Percentiles rank a stretch among this genome's conserved stretches.
Evolutionary conservation across 1,140 invertebrate species (phyloP).

Genomic region (Neomicropteryx cornuta): DNA sequence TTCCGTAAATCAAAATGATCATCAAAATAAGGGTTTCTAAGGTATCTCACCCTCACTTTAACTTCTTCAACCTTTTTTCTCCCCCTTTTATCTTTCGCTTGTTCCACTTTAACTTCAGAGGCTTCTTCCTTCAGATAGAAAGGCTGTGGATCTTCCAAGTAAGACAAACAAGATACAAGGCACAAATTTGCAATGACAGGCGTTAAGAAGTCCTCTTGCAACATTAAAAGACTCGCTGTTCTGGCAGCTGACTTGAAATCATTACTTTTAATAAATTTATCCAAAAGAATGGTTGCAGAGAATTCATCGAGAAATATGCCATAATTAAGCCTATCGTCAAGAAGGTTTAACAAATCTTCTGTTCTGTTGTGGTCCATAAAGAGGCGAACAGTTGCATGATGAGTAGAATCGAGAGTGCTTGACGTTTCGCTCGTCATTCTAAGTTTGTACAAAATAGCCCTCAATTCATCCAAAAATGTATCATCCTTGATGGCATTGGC

Average conservation of each 20-base stretch:
- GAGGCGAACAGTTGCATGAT: constrained; percentile 64
- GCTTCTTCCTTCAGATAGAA: constrained; percentile 18
- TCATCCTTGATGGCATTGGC: constrained; percentile 45
- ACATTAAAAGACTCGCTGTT: constrained; percentile 67
- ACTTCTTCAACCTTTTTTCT: constrained; percentile 49
- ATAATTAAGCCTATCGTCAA: constrained; percentile 76
- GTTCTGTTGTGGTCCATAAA: constrained; percentile 46
- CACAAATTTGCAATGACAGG: constrained; percentile 57
- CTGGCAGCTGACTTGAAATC: constrained; percentile 63
- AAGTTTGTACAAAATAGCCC: constrained; percentile 57
- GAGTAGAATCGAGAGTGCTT: constrained; percentile 64
- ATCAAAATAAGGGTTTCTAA: constrained; percentile 75
- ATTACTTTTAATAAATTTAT: constrained; percentile 59
- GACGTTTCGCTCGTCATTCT: constrained; percentile 54
- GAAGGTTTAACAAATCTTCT: constrained; percentile 55
- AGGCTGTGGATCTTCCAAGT: constrained; percentile 45
- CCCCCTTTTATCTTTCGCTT: constrained; percentile 23
- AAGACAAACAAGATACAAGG: constrained; percentile 66
- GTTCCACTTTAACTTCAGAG: constrained; percentile 29
- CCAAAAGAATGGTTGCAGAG: constrained; percentile 70
- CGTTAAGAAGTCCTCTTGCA: constrained; percentile 79
- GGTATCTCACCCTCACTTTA: constrained; percentile 64
- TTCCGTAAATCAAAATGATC: constrained; percentile 77
- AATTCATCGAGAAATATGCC: constrained; percentile 81
- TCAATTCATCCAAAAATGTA: constrained; percentile 50